phyloP scores from a whole-genome alignment of 2,113 vertebrate species.

The Larimichthys polyactis region DNA sequence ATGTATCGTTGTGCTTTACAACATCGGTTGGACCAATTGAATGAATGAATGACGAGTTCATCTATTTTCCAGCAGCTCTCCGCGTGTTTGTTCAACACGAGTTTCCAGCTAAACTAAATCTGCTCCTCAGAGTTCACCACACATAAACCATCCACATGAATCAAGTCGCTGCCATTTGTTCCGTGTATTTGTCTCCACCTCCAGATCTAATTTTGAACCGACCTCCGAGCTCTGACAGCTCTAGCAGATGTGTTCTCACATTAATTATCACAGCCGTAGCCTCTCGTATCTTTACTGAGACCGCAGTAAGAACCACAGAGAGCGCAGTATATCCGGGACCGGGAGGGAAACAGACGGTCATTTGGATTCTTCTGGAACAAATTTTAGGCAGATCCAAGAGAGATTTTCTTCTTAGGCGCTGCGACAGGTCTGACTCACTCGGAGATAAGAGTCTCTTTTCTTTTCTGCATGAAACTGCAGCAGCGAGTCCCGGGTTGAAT shows the following conservation, averaged over 20 bases:
- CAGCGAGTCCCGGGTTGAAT: neutral
- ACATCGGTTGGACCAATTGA: neutral
- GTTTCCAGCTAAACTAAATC: constrained; percentile 45
- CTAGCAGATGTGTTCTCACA: constrained; percentile 38
- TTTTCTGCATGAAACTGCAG: neutral
- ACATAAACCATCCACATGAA: constrained; percentile 43
- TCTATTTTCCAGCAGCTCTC: constrained; percentile 38
- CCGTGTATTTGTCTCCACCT: constrained; percentile 9
- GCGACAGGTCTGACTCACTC: neutral
- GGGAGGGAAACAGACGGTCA: constrained; percentile 45
- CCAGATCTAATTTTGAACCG: constrained; percentile 40
- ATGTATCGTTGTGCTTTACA: neutral
- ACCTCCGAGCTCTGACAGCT: constrained; percentile 36
- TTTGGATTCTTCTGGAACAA: constrained; percentile 49
- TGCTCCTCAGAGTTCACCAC: constrained; percentile 3
- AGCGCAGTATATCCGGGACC: constrained; percentile 25
- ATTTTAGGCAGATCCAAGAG: constrained; percentile 38
- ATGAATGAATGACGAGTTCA: constrained; percentile 42
- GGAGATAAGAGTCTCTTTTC: neutral
- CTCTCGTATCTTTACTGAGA: constrained; percentile 39
- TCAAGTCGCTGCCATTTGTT: constrained; percentile 27
- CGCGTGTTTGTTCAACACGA: constrained; percentile 46
- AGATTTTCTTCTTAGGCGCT: neutral
- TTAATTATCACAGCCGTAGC: constrained; percentile 36
- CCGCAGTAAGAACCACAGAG: constrained; percentile 22